Percentiles rank a stretch among this genome's conserved stretches.
Evolutionary conservation across 1,140 invertebrate genomes (phyloP).

Genomic region (Zaprionus inermis): DNA sequence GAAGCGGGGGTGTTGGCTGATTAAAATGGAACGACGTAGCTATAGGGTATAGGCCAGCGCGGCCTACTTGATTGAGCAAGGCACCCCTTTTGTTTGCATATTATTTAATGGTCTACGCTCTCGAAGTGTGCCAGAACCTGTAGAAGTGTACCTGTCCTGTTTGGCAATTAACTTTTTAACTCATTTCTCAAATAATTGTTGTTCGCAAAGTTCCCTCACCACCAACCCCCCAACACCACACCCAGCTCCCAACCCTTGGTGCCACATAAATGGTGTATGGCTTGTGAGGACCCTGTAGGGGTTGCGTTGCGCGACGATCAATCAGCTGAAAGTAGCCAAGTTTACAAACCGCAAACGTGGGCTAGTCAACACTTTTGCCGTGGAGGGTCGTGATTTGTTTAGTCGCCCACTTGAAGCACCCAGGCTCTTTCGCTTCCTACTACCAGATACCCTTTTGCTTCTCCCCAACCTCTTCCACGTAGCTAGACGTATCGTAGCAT

Average conservation of each 20-base stretch:
- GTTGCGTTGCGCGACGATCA: constrained; percentile 52
- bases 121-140: constrained; percentile 82
- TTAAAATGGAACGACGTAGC: background rate
- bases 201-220: constrained; percentile 39
- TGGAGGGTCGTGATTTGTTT: constrained; percentile 42
- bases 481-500: constrained; percentile 64
- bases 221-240: too few relatives aligned
- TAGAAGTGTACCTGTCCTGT: constrained; percentile 64
- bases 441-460: too few relatives aligned
- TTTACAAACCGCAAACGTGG: constrained; percentile 19
- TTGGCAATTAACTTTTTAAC: constrained; percentile 82
- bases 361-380: constrained; percentile 66
- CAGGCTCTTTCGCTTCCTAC: background rate
- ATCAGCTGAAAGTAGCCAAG: constrained; percentile 44
- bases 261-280: too few relatives aligned
- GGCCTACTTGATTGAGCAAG: constrained; percentile 65
- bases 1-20: background rate
- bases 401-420: constrained; percentile 13
- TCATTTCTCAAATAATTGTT: constrained; percentile 65
- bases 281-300: background rate
- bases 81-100: constrained; percentile 79
- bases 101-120: constrained; percentile 76
- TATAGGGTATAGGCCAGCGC: constrained; percentile 22
- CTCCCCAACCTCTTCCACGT: constrained; percentile 2
- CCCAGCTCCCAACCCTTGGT: too few relatives aligned